These are phyloP conservation scores for Elephas maximus DNA, from an alignment of 2,113 vertebrate species.

Conservation along the genomic window DNA sequence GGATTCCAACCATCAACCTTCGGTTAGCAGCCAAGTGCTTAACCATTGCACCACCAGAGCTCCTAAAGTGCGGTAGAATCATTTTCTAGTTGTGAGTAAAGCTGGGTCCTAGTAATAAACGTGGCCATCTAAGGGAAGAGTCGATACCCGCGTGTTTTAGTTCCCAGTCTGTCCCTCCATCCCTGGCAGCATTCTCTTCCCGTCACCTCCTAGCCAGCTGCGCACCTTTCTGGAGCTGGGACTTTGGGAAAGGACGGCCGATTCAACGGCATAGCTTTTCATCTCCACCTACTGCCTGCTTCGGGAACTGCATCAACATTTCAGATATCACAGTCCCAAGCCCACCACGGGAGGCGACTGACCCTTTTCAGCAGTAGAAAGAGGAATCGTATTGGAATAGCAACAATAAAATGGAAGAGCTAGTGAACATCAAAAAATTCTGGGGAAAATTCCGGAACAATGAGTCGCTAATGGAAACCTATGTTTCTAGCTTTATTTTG, in stretches of 20 bases:
- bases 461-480: not conserved
- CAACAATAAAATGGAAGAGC: constrained; percentile 1
- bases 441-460: not conserved
- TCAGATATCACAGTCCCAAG: not conserved
- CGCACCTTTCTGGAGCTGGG: not conserved
- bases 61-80: not conserved
- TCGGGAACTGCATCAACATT: constrained; percentile 59
- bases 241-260: not conserved
- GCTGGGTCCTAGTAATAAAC: not conserved
- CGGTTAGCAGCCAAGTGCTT: not conserved
- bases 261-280: constrained; percentile 12
- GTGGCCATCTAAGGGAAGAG: not conserved
- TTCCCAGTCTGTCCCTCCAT: not conserved
- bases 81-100: not conserved
- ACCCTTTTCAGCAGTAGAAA: not conserved
- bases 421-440: not conserved
- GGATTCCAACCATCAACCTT: not conserved
- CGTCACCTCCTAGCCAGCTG: not conserved
- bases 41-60: not conserved
- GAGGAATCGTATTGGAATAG: constrained; percentile 1
- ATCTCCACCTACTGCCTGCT: constrained; percentile 69
- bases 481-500: not conserved
- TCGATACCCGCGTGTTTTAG: not conserved
- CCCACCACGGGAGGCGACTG: not conserved
- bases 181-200: not conserved